A percentile compares a stretch with the other conserved stretches of the same genome.
Conservation (phyloP, 2,888 invertebrate species). For the Eugnorisma glareosa region DNA sequence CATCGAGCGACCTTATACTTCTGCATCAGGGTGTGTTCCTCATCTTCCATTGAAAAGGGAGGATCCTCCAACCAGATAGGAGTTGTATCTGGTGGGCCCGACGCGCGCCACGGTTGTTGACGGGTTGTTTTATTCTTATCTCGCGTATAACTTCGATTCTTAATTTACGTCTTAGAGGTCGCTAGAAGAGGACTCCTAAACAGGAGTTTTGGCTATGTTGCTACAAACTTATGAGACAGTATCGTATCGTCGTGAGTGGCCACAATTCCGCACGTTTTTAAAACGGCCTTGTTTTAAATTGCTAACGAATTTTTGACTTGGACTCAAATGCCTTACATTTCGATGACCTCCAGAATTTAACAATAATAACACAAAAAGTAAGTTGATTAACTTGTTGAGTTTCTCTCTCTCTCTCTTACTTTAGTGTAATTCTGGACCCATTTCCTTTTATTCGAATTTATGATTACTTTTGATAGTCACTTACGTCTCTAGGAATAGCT, state of each 20-base stretch:
- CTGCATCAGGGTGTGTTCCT: too few species aligned
- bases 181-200: too few species aligned
- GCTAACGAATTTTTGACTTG: not conserved
- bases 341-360: not conserved
- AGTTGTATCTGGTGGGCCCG: too few species aligned
- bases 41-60: too few species aligned
- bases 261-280: not conserved
- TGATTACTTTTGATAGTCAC: slow-evolving; percentile 16
- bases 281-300: not conserved
- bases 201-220: too few species aligned
- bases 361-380: not conserved
- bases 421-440: not conserved
- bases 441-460: not conserved
- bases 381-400: not conserved
- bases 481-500: slow-evolving; percentile 56
- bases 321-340: not conserved
- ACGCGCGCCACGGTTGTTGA: too few species aligned
- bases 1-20: too few species aligned
- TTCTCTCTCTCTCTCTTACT: not conserved
- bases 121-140: too few species aligned
- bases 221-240: too few species aligned
- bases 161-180: too few species aligned
- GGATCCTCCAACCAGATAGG: too few species aligned
- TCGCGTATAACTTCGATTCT: too few species aligned
- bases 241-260: not conserved